Evolutionary conservation across 35 echinoderm and acorn worm species (phyloP), one percentile per base, ranked within the genome.

Genomic region (Eucidaris tribuloides): DNA sequence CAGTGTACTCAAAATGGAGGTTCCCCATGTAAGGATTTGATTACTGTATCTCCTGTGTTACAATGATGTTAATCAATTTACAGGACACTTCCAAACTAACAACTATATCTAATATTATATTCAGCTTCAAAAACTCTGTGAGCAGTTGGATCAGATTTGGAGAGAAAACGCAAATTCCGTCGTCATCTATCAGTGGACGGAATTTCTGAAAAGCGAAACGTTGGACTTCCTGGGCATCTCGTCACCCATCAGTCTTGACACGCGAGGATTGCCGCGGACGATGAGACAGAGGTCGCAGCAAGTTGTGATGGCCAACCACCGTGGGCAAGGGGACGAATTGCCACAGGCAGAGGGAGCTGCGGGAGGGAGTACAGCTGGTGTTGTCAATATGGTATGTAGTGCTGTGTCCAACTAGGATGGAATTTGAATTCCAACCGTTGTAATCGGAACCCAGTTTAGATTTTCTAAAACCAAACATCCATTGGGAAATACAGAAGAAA

Each of bases 81-180:
- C n/a, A n/a, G n/a, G n/a, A n/a, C n/a, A n/a, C n/a, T n/a, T n/a
- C n/a, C n/a, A n/a, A n/a, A n/a, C n/a, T n/a, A n/a, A n/a, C n/a
- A n/a, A n/a, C n/a, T n/a, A n/a, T n/a, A n/a, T n/a, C n/a, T n/a
- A n/a, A n/a, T n/a, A 68, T 58, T 63, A 17, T 71, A n/a, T 85
- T 72, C 83, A 99, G 96, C 55, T 99, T 27, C 71, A 46, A 32
- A 46, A 70, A 18, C 83, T 99, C 2, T 99, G 96, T 65, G 14
- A 28, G 38, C 58, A 90, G 42, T 76, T 99, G 36, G 96, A 99
- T 84, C 57, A 86, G 5, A 56, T 99, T 6, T 99, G 96, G 96
- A 49, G 64, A 11, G 91, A 93, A 32, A 93, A 90, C 62, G 28
- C 42, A 30, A 58, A 82, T 58, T 66, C 70, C 37, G 96, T 99